Base-by-base conservation (phyloP, 2,797 vertebrate genomes). In the Pterois miles region DNA sequence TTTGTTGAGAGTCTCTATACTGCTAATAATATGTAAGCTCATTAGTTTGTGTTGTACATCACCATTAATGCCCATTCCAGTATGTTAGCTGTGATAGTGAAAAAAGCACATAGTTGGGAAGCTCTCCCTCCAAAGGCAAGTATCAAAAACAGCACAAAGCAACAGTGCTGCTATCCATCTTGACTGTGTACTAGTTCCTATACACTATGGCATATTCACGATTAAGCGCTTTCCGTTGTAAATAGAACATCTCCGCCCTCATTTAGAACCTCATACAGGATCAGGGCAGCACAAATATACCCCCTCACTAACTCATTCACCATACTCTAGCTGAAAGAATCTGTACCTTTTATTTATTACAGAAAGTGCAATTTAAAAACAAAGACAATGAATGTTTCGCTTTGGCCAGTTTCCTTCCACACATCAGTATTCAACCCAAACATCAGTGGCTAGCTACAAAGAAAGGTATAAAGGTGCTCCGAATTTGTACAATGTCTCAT, bases 331-430 rank as follows among this genome's bases (percentile, higher is more conserved):
- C 74, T 73, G 59, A 85, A 83, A 87, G 46, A 90, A 83, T 84
- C 76, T 80, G 71, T 86, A 75, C 77, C 56, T 78, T 73, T 54
- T 36, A 48, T 48, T 75, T 82, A 86, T 73, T 85, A 91, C 85
- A 90, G 93, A 96, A 96, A 96, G 95, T 96, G 95, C 95, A 95
- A 93, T 94, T 95, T 62, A 92, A 94, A 93, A 93, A 70, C 93
- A 62, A 95, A 92, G 81, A 91, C 90, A 91, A 90, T 91, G 92
- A 92, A 94, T 89, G 91, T 91, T 95, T 94, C 89, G 90, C 94
- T 96, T 96, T 96, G 95, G 95, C 94, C 95, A 93, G 94, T 95
- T 95, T 95, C 85, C 80, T 92, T 94, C 88, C 89, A 94, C 85
- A 79, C 91, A 83, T 90, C 83, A 64, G 80, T 88, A 83, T 83